Evolutionary conservation across 2,888 invertebrate genomes (phyloP), one percentile per base, ranked within the genome.

Genomic region (Cylindroiulus punctatus): DNA sequence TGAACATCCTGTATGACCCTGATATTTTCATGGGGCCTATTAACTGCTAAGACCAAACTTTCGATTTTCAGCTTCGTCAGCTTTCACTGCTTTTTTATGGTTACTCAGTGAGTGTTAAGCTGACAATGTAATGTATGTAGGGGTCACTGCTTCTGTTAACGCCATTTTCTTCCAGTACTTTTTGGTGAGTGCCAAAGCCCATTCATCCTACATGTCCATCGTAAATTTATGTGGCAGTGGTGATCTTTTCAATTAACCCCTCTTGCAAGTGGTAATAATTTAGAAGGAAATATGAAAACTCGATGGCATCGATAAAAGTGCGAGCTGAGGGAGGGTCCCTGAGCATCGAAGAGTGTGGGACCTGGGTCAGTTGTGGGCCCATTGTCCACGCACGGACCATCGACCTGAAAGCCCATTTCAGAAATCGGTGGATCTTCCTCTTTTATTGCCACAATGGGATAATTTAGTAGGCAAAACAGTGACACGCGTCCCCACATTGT

Each of bases 331-430:
- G 52, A 52, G 52, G 52, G n/a, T 17, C n/a, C 0, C 52, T 19
- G 17, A 2, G 19, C 19, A 52, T 65, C 57, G 57, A 65, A 65
- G 22, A 22, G 82, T 82, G 82, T 82, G 82, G 82, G 82, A 82
- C 82, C 82, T 65, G 82, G 82, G 82, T 82, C 82, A 82, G 82
- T 82, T 82, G 82, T 19, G 36, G 36, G 82, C 26, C 82, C 82
- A 82, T 82, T 82, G 82, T 82, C 82, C 82, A 26, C n/a, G 8
- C 8, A 82, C 82, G 57, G 57, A 22, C 57, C 57, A 65, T 65
- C 57, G 57, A n/a, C 57, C 57, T 65, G 22, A 65, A 65, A 22
- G 57, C 82, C 82, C 82, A 82, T 40, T 82, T 26, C 40, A 65
- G 22, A 22, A 65, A 19, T 65, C 57, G 36, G 36, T 82, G 40